phyloP scores from a whole-genome alignment of 2,888 invertebrate genomes.

The Lasioglossum marginatum region DNA sequence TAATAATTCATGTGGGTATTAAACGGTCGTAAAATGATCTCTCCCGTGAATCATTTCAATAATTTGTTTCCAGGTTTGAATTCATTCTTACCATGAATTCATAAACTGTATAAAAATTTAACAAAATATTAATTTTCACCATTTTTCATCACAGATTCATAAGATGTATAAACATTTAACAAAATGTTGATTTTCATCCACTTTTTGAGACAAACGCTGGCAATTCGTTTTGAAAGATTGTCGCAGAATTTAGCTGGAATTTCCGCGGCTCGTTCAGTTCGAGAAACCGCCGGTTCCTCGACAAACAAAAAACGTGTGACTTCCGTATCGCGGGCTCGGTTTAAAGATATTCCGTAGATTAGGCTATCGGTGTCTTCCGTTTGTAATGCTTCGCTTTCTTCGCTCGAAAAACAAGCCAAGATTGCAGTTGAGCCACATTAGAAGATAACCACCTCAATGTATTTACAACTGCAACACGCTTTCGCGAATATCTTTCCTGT shows the following conservation, averaged over 20 bases:
- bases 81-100: too few species aligned
- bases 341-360: constrained; percentile 30
- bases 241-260: background rate
- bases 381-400: background rate
- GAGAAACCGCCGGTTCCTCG: too few species aligned
- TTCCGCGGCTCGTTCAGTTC: background rate
- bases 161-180: too few species aligned
- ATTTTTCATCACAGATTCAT: too few species aligned
- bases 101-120: too few species aligned
- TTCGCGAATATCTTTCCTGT: constrained; percentile 14
- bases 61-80: too few species aligned
- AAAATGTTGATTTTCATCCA: too few species aligned
- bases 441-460: constrained; percentile 32
- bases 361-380: constrained; percentile 16
- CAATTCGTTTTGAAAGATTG: background rate
- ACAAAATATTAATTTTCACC: too few species aligned
- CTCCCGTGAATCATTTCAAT: too few species aligned
- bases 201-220: background rate
- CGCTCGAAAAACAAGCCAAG: constrained; percentile 20
- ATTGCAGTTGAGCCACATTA: constrained; percentile 29
- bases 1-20: too few species aligned
- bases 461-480: background rate
- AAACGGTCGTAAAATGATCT: too few species aligned
- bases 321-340: constrained; percentile 13
- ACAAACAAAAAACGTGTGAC: background rate